A percentile compares a stretch with the other conserved stretches of the same genome.
Evolutionary conservation across 2,113 vertebrate species (phyloP).

Genomic region (Callipepla squamata): DNA sequence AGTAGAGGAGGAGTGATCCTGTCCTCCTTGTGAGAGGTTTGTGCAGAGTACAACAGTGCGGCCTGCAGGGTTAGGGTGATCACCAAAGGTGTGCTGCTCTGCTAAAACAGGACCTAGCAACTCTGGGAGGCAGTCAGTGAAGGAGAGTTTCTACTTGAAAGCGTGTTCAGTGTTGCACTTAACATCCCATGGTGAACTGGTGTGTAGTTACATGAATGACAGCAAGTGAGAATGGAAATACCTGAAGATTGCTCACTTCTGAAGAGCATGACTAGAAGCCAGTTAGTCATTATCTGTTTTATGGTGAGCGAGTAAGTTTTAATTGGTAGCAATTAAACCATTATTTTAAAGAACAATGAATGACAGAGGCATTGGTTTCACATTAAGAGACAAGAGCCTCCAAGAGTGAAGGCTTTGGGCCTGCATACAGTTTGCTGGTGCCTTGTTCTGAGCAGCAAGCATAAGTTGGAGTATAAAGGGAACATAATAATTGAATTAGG

Average conservation of each 20-base stretch:
- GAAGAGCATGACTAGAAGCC: neutral
- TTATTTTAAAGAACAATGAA: constrained; percentile 17
- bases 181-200: too few relatives aligned
- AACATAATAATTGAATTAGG: neutral
- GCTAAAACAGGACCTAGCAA: neutral
- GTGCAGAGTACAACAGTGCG: neutral
- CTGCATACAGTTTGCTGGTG: neutral
- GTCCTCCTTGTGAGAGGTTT: neutral
- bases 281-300: neutral
- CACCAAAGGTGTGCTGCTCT: neutral
- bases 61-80: rapidly evolving
- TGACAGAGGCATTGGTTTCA: neutral
- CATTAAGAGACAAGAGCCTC: neutral
- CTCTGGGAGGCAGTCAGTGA: neutral
- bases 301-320: neutral
- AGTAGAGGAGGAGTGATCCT: neutral
- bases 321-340: constrained; percentile 18
- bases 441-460: neutral
- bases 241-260: neutral
- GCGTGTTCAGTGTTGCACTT: neutral
- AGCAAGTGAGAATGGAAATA: neutral
- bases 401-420: neutral
- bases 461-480: neutral
- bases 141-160: neutral
- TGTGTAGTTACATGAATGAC: neutral